These are phyloP conservation scores for Plectropomus leopardus DNA, from an alignment of 2,113 vertebrate genomes.

Conservation along the genomic window DNA sequence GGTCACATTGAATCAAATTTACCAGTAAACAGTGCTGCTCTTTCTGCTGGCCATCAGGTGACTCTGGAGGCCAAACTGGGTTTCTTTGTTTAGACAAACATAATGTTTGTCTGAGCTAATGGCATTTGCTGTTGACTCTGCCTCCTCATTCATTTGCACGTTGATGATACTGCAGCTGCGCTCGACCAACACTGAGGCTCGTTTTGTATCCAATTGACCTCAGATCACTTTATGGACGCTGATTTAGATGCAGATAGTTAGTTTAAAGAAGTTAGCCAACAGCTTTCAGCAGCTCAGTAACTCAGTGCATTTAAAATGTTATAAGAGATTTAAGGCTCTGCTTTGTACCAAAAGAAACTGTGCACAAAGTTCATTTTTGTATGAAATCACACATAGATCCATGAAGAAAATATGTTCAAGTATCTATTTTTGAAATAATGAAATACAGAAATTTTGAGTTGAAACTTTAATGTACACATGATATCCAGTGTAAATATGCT, in stretches of 20 bases:
- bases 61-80: constrained; percentile 18
- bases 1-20: neutral
- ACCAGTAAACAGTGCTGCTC: neutral
- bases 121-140: constrained; percentile 50
- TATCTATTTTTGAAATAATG: neutral
- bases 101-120: constrained; percentile 64
- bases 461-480: no score
- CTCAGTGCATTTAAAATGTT: neutral
- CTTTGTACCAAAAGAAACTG: neutral
- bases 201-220: neutral
- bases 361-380: neutral
- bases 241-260: neutral
- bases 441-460: no score
- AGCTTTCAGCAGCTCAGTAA: neutral
- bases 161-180: constrained; percentile 46
- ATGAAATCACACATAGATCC: neutral
- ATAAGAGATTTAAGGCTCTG: neutral
- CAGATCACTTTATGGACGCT: neutral
- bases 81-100: constrained; percentile 47
- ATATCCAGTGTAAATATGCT: neutral
- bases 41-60: neutral
- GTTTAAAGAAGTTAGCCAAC: neutral
- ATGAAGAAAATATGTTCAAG: neutral
- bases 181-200: neutral
- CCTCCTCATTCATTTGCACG: constrained; percentile 30